These are phyloP conservation scores for Macroglossus sobrinus DNA, from an alignment of 2,113 vertebrate genomes.

Conservation along the genomic window DNA sequence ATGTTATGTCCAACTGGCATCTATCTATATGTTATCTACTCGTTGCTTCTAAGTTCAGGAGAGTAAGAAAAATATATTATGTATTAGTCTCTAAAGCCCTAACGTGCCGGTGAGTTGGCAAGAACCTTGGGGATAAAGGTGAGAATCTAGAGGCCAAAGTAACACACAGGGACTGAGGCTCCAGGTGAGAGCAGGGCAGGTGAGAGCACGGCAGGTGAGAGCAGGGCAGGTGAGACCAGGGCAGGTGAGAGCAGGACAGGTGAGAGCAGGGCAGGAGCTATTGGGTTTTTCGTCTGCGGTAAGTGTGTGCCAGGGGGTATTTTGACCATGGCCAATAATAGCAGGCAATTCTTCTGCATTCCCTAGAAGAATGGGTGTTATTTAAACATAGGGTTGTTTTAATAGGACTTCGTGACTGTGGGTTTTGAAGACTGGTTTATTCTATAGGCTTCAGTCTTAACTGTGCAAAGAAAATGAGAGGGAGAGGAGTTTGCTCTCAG, in stretches of 20 bases:
- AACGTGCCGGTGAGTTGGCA: neutral
- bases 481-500: neutral
- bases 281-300: neutral
- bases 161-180: neutral
- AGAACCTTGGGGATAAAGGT: neutral
- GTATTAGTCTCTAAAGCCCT: neutral
- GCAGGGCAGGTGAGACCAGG: neutral
- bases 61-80: neutral
- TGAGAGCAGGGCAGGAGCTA: neutral
- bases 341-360: neutral
- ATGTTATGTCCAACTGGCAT: neutral
- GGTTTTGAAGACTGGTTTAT: neutral
- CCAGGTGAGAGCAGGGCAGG: neutral
- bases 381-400: neutral
- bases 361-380: neutral
- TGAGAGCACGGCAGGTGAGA: too few relatives aligned
- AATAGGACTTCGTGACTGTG: fast-evolving
- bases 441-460: neutral
- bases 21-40: neutral
- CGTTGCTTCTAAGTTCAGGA: neutral
- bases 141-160: neutral
- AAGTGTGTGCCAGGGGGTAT: neutral
- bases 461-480: neutral
- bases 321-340: neutral
- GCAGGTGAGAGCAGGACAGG: too few relatives aligned